Percentiles rank a stretch among this genome's conserved stretches.
Conservation (phyloP, 2,888 invertebrate species). For the Uloborus plumipes region DNA sequence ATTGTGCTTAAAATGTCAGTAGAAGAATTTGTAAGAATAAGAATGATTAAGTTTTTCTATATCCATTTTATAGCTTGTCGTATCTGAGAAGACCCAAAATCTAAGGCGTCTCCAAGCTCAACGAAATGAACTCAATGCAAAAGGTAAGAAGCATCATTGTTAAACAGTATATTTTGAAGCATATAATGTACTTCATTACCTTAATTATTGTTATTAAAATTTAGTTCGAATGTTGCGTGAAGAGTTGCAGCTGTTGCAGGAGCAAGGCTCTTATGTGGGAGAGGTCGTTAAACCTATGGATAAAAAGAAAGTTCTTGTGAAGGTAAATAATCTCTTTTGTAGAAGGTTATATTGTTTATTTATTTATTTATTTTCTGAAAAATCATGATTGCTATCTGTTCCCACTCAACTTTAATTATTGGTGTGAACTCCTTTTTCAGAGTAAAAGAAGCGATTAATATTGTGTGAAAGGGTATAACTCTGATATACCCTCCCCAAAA, state of each 20-base stretch:
- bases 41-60: neutral
- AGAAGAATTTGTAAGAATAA: no score
- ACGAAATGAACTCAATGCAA: slow-evolving; percentile 97
- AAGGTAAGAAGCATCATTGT: slow-evolving; percentile 77
- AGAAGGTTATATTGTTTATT: neutral
- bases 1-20: no score
- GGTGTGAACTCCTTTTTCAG: no score
- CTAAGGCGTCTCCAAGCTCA: slow-evolving; percentile 96
- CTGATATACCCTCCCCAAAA: no score
- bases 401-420: no score
- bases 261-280: slow-evolving; percentile 99
- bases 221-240: slow-evolving; percentile 96
- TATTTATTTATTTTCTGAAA: no score
- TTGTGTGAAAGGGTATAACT: no score
- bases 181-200: neutral
- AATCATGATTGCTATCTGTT: no score
- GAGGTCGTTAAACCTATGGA: slow-evolving; percentile 99
- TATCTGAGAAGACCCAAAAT: slow-evolving; percentile 98
- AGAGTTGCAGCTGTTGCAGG: slow-evolving; percentile 92
- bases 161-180: neutral
- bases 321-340: slow-evolving; percentile 73
- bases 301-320: slow-evolving; percentile 98
- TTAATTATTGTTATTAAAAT: neutral
- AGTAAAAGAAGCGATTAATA: no score
- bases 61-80: slow-evolving; percentile 77